Conservation (phyloP, 2,113 vertebrate species). For the Amazona guildingii region DNA sequence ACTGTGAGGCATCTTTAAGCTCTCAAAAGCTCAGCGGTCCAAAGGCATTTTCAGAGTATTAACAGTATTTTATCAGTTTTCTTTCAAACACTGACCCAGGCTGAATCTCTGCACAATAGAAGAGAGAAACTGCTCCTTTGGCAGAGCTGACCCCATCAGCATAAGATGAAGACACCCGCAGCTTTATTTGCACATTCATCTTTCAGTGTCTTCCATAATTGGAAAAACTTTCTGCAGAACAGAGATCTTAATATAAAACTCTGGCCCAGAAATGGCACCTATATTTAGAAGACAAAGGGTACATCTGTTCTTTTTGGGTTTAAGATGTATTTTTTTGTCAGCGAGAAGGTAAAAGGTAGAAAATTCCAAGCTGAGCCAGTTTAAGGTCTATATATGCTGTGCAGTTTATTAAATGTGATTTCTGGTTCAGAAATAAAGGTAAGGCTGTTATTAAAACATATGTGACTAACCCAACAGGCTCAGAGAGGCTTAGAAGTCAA, state of each 20-base stretch:
- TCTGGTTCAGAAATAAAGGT: neutral
- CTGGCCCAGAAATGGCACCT: constrained; percentile 41
- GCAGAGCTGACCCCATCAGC: neutral
- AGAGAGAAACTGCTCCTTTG: neutral
- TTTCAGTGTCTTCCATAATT: constrained; percentile 12
- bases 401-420: neutral
- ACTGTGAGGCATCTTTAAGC: constrained; percentile 13
- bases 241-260: constrained; percentile 14
- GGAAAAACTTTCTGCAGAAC: constrained; percentile 6
- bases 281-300: constrained; percentile 55
- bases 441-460: neutral
- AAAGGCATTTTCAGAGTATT: neutral
- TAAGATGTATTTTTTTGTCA: neutral
- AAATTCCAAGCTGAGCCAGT: neutral
- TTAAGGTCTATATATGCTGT: neutral
- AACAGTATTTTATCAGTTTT: constrained; percentile 34
- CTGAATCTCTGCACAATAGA: neutral
- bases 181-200: constrained; percentile 5
- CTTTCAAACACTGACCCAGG: neutral
- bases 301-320: neutral
- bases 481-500: neutral
- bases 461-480: neutral
- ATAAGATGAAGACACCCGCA: constrained; percentile 6
- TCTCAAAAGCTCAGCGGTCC: constrained; percentile 13
- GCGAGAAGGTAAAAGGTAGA: neutral